phyloP scores from a whole-genome alignment of 1,140 invertebrate species.

The Anastrepha obliqua region DNA sequence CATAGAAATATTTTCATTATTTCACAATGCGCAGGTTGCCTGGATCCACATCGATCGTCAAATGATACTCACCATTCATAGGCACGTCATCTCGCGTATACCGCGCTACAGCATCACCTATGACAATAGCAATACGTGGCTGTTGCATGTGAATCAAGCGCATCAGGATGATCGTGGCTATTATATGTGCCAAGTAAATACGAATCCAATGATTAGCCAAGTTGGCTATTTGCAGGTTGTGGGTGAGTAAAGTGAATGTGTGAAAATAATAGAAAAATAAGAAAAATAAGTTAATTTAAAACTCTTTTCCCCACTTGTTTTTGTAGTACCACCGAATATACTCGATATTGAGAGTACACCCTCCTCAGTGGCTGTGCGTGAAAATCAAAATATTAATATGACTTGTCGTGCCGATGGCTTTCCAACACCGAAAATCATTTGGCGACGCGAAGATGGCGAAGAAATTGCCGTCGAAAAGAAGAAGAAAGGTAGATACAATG shows the following conservation, averaged over 20 bases:
- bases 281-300: not conserved
- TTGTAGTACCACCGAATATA: constrained; percentile 90
- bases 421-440: constrained; percentile 90
- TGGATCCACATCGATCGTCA: constrained; percentile 96
- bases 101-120: constrained; percentile 91
- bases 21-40: constrained; percentile 81
- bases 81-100: constrained; percentile 91
- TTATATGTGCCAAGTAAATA: constrained; percentile 96
- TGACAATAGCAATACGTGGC: constrained; percentile 93
- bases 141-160: constrained; percentile 89
- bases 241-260: constrained; percentile 80
- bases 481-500: constrained; percentile 82
- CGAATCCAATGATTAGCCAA: constrained; percentile 96
- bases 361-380: constrained; percentile 90
- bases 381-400: constrained; percentile 92
- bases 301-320: not conserved
- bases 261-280: not conserved
- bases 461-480: constrained; percentile 86
- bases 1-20: not conserved
- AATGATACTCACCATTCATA: constrained; percentile 93
- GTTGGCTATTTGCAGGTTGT: constrained; percentile 95
- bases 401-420: constrained; percentile 92
- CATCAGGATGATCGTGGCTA: constrained; percentile 92
- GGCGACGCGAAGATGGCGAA: constrained; percentile 92
- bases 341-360: constrained; percentile 88